Percentiles rank a stretch among this genome's conserved stretches.
phyloP scores from a whole-genome alignment of 1,140 invertebrate species.

The Drosophila lacertosa region DNA sequence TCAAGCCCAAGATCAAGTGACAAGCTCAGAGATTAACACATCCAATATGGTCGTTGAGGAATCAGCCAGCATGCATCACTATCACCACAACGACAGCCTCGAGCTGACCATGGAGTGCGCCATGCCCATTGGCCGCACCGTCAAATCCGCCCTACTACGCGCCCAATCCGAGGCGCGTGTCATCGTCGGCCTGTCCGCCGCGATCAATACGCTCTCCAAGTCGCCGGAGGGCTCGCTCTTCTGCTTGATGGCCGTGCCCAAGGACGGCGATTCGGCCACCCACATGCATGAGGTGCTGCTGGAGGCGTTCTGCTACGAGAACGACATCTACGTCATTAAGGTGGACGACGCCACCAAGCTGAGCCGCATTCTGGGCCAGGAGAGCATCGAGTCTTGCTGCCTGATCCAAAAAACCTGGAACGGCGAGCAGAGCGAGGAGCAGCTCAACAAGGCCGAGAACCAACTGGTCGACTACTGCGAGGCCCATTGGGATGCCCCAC shows the following conservation, averaged over 20 bases:
- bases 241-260: conserved; percentile 86
- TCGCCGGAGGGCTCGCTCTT: conserved; percentile 87
- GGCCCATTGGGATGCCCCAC: conserved; percentile 85
- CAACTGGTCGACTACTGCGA: conserved; percentile 86
- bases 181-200: conserved; percentile 86
- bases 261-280: conserved; percentile 87
- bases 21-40: conserved; percentile 53
- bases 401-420: conserved; percentile 85
- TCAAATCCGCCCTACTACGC: conserved; percentile 86
- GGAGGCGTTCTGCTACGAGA: conserved; percentile 89
- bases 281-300: conserved; percentile 89
- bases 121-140: conserved; percentile 84
- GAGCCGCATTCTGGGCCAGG: conserved; percentile 84
- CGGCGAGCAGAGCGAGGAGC: conserved; percentile 84
- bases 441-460: conserved; percentile 84
- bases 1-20: conserved; percentile 42
- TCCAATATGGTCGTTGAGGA: conserved; percentile 82
- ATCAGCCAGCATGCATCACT: conserved; percentile 65
- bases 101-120: conserved; percentile 60
- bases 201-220: conserved; percentile 86
- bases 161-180: conserved; percentile 86
- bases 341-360: conserved; percentile 86
- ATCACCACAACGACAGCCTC: conserved; percentile 43
- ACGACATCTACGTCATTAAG: conserved; percentile 88
- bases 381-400: conserved; percentile 84